phyloP scores from a whole-genome alignment of 1,140 invertebrate genomes.

The Plodia interpunctella region DNA sequence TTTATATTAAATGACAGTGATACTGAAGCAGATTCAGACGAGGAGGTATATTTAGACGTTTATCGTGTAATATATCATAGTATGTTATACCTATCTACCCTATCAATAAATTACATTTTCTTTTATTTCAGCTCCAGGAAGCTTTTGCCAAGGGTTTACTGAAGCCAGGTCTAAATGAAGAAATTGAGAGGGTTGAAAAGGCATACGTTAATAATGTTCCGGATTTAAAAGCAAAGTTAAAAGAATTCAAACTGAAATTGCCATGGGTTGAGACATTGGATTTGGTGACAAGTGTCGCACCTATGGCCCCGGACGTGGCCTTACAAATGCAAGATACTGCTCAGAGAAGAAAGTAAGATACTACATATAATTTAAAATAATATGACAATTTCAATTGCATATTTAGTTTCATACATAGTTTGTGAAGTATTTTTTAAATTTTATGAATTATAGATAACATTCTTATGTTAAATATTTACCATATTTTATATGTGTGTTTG shows the following conservation, averaged over 20 bases:
- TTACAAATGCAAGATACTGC: slow-evolving; percentile 86
- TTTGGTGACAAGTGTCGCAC: slow-evolving; percentile 84
- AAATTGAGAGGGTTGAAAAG: slow-evolving; percentile 78
- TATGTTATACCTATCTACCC: no score
- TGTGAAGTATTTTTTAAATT: no score
- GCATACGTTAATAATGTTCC: slow-evolving; percentile 82
- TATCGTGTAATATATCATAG: no score
- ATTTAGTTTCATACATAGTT: no score
- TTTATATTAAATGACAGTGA: slow-evolving; percentile 66
- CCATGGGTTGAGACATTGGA: slow-evolving; percentile 93
- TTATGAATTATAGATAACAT: no score
- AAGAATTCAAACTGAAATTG: slow-evolving; percentile 84
- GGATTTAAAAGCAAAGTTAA: slow-evolving; percentile 83
- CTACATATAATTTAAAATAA: not conserved
- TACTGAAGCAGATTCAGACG: slow-evolving; percentile 65
- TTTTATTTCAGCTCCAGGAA: slow-evolving; percentile 86
- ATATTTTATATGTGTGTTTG: not conserved
- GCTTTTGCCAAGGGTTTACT: slow-evolving; percentile 88
- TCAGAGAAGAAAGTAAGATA: slow-evolving; percentile 79
- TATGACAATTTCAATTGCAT: no score
- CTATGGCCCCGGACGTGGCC: slow-evolving; percentile 88
- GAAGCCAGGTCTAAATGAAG: slow-evolving; percentile 89
- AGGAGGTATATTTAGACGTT: slow-evolving; percentile 66
- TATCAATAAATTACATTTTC: no score
- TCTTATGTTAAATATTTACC: not conserved